phyloP scores from a whole-genome alignment of 2,797 vertebrate species.

The Takifugu ocellatus region DNA sequence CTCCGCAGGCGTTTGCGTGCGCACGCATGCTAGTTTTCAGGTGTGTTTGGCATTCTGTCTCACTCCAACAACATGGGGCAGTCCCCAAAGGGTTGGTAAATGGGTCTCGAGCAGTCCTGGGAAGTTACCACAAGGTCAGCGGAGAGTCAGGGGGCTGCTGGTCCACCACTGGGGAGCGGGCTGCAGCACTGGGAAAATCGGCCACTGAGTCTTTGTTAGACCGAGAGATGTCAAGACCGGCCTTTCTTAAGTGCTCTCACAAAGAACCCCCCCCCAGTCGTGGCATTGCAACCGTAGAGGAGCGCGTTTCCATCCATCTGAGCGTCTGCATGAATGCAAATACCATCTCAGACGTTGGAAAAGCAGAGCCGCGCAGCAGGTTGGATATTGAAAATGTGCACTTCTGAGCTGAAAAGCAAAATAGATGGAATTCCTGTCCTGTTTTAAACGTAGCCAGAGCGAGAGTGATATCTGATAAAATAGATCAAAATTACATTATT shows the following conservation, averaged over 20 bases:
- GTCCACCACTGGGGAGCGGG: constrained; percentile 36
- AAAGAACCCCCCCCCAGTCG: constrained; percentile 36
- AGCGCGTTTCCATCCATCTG: constrained; percentile 55
- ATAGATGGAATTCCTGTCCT: constrained; percentile 61
- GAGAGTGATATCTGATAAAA: constrained; percentile 80
- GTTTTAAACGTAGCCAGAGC: constrained; percentile 64
- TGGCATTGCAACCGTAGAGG: constrained; percentile 8
- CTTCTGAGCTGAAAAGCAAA: constrained; percentile 56
- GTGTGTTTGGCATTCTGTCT: constrained; percentile 45
- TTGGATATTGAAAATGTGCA: constrained; percentile 60
- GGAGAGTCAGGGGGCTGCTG: constrained; percentile 51
- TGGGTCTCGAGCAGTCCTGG: constrained; percentile 39
- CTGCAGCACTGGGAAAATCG: constrained; percentile 34
- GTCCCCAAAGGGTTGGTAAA: constrained; percentile 53
- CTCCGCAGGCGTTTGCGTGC: constrained; percentile 50
- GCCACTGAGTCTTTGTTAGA: constrained; percentile 62
- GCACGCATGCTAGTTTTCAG: constrained; percentile 22
- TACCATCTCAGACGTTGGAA: constrained; percentile 31
- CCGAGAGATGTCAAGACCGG: constrained; percentile 51
- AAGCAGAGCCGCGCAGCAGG: constrained; percentile 66
- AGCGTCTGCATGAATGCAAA: constrained; percentile 42
- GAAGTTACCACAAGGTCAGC: constrained; percentile 60
- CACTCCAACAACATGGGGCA: constrained; percentile 15
- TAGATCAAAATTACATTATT: constrained; percentile 85
- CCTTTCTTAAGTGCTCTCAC: constrained; percentile 18